Evolutionary conservation across 2,888 invertebrate genomes (phyloP).

Genomic region (Drosophila robusta): DNA sequence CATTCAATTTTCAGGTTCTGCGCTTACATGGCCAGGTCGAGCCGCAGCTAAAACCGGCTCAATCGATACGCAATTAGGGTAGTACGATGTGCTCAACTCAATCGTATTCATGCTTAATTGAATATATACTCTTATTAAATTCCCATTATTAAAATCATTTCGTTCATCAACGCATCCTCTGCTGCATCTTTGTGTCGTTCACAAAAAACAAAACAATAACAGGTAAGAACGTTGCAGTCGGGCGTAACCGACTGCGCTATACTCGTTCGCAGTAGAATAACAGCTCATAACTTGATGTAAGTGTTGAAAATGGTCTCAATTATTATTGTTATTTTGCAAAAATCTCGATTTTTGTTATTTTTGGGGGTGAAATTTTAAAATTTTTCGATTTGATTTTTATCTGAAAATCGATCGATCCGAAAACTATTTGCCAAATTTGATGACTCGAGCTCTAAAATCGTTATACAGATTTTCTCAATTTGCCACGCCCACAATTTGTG

Average conservation of each 20-base stretch:
- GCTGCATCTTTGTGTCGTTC: constrained; percentile 3
- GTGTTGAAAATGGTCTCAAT: too few species aligned
- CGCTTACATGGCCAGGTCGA: neutral
- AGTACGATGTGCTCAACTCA: constrained; percentile 16
- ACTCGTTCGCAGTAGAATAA: too few species aligned
- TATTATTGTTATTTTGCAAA: too few species aligned
- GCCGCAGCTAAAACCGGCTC: constrained; percentile 29
- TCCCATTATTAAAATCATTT: constrained; percentile 36
- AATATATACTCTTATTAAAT: constrained; percentile 37
- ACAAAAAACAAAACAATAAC: constrained; percentile 9
- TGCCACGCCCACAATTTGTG: too few species aligned
- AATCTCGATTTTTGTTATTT: too few species aligned
- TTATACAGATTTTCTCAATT: too few species aligned
- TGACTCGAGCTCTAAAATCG: too few species aligned
- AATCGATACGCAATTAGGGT: constrained; percentile 7
- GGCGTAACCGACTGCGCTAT: neutral
- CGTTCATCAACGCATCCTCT: constrained; percentile 12
- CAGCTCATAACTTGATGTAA: too few species aligned
- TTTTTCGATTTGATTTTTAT: too few species aligned
- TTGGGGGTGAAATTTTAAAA: too few species aligned
- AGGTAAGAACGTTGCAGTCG: neutral
- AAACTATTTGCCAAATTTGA: too few species aligned
- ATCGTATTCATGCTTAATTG: constrained; percentile 13
- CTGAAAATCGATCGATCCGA: too few species aligned
- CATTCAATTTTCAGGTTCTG: constrained; percentile 20